Conservation (phyloP, 2,888 invertebrate genomes). For the Leptinotarsa juncta region DNA sequence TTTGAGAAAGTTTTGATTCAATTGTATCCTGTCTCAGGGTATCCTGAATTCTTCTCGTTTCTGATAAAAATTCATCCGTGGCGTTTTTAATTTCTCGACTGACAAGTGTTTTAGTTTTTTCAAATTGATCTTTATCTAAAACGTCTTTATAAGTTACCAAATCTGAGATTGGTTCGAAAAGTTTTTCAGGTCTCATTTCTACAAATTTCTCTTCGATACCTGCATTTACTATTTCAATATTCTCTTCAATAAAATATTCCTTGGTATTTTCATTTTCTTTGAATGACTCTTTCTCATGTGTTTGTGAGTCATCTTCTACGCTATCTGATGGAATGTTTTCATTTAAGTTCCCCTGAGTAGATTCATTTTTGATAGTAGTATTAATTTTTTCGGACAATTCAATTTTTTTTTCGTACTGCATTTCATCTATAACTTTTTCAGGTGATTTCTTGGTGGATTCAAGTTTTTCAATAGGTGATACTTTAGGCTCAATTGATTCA, state of each 20-base stretch:
- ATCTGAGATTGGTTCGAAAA: too few relatives aligned
- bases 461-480: too few relatives aligned
- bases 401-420: background rate
- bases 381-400: background rate
- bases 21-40: constrained; percentile 10
- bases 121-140: background rate
- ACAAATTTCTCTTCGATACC: constrained; percentile 30
- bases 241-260: background rate
- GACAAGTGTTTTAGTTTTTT: constrained; percentile 23
- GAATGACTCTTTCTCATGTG: background rate
- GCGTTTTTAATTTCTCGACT: constrained; percentile 19
- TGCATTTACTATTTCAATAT: background rate
- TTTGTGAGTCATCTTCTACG: background rate
- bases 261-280: background rate
- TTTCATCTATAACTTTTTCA: background rate
- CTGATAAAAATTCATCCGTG: constrained; percentile 30
- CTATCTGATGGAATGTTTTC: background rate
- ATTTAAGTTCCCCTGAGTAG: background rate
- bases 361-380: background rate
- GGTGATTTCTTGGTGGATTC: background rate
- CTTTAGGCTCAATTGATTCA: background rate
- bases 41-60: constrained; percentile 20
- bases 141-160: background rate
- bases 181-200: constrained; percentile 37
- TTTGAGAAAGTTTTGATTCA: constrained; percentile 3